Conservation (phyloP, 2,113 vertebrate species). For the Murina feae region DNA sequence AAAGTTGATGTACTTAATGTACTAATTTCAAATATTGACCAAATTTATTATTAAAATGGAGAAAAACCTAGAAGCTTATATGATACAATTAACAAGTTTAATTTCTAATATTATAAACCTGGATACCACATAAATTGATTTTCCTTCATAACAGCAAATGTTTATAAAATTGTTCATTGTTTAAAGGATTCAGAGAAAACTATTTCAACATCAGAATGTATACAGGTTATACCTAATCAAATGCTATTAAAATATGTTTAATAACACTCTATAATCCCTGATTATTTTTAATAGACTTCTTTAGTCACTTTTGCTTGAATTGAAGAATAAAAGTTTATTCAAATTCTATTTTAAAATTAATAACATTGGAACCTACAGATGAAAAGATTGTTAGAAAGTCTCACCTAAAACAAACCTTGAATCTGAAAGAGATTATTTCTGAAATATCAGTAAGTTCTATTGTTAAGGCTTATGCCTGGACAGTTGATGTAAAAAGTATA, state of each 20-base stretch:
- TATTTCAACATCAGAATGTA: not conserved
- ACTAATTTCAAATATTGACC: not conserved
- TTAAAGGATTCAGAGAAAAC: not conserved
- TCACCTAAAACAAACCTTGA: not conserved
- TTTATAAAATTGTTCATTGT: not conserved
- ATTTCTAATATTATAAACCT: not conserved
- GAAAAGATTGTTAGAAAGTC: not conserved
- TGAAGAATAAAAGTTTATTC: not conserved
- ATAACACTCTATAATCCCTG: not conserved
- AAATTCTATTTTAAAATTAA: not conserved
- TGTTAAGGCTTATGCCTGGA: not conserved
- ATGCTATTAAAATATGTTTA: not conserved
- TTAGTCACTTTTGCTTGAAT: not conserved
- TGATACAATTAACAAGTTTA: not conserved
- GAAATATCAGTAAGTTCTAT: not conserved
- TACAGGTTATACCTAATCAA: not conserved
- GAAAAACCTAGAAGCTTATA: not conserved
- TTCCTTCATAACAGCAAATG: not conserved
- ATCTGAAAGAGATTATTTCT: not conserved
- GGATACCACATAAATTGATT: not conserved
- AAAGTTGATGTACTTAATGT: not conserved
- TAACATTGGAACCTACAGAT: not conserved
- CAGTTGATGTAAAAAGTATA: not conserved
- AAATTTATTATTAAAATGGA: not conserved
- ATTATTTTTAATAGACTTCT: not conserved